Base-by-base conservation (phyloP, 2,113 vertebrate species). In the Malurus elegans region DNA sequence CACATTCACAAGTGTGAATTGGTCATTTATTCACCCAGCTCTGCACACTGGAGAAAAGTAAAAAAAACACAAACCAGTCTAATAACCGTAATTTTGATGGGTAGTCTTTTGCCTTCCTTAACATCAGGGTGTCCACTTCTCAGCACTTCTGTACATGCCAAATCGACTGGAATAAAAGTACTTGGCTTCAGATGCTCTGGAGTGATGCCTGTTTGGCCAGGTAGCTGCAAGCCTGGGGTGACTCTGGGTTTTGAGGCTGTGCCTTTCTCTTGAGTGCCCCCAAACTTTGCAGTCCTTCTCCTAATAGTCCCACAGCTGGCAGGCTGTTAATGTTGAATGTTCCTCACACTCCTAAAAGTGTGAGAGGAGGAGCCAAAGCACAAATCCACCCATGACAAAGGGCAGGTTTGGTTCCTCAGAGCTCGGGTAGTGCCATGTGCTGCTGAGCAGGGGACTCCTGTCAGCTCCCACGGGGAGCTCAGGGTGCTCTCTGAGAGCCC, bases 351-450 rank as follows among this genome's bases (percentile, higher is more conserved):
- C 34, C 32, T 64, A n/a, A 87, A 93, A 78, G 21, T 5, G 5
- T 20, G 26, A 31, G 58, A 80, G 74, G 28, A 62, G 34, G 42
- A 78, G 66, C 18, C 38, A 74, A 78, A 58, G 48, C 38, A 66
- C 26, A 44, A 29, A 73, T 29, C n/a, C 2, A 6, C 64, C 28
- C 4, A 1, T 4, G 24, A 11, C 5, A 26, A 78, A 70, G 56
- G 29, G 58, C 34, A 67, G n/a, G 29, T 65, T 9, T 2, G 3
- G 6, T 38, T 62, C 47, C 8, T 4, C 48, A 38, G 48, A 82
- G 71, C 21, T 79, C 23, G 15, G 45, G 32, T 12, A 38, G 58
- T 72, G 53, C 44, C 57, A 42, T 0, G 0, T 32, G 29, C 60
- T 50, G 48, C 64, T 23, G 25, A 57, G 25, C n/a, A 21, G 2